phyloP scores from a whole-genome alignment of 2,797 vertebrate genomes.

The Apodemus agrarius region DNA sequence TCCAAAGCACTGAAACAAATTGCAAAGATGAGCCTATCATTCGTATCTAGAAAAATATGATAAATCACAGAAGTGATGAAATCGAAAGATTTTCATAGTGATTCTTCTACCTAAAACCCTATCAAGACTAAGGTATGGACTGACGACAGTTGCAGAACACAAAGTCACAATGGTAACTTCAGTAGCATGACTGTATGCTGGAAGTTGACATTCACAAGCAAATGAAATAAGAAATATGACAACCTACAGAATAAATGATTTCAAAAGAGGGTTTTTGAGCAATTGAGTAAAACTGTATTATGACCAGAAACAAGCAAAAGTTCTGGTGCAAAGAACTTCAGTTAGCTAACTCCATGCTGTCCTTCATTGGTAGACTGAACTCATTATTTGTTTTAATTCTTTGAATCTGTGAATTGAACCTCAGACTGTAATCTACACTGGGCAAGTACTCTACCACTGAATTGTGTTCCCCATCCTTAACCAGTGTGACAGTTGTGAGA shows the following conservation, averaged over 20 bases:
- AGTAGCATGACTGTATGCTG: background rate
- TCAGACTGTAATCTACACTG: background rate
- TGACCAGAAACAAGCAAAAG: background rate
- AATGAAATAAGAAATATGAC: background rate
- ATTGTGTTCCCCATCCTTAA: background rate
- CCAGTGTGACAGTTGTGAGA: background rate
- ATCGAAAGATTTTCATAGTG: background rate
- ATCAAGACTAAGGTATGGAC: background rate
- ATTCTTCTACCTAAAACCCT: background rate
- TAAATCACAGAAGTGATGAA: slow-evolving; percentile 34
- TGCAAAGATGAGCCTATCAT: background rate
- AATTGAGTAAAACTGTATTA: background rate
- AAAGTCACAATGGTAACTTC: background rate
- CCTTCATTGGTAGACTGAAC: background rate
- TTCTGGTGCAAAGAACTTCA: background rate
- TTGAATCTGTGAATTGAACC: background rate
- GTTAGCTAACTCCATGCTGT: background rate
- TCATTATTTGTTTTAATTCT: background rate
- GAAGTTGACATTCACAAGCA: slow-evolving; percentile 14
- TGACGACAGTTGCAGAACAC: background rate
- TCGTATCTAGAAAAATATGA: background rate
- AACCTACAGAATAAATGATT: background rate
- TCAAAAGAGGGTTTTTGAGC: background rate
- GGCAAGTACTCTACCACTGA: background rate
- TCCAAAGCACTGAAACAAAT: background rate